phyloP scores from a whole-genome alignment of 2,888 invertebrate species.

The Machimus rusticus region DNA sequence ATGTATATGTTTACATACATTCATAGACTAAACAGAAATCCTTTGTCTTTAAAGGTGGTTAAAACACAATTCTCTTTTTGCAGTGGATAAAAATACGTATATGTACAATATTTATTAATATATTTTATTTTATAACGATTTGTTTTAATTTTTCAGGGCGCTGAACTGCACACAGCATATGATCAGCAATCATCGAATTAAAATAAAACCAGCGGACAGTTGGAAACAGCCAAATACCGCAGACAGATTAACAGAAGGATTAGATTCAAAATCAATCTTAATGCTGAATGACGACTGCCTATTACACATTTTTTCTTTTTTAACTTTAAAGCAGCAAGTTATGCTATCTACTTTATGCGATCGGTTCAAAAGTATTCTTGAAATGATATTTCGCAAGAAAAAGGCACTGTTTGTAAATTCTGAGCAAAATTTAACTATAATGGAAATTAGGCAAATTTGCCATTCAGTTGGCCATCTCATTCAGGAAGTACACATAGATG shows the following conservation, averaged over 20 bases:
- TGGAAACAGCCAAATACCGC: constrained; percentile 43
- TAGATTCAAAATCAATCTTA: constrained; percentile 4
- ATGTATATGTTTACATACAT: too few species aligned
- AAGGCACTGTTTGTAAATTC: constrained; percentile 38
- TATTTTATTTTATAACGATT: too few species aligned
- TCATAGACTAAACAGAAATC: too few species aligned
- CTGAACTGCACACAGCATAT: background rate
- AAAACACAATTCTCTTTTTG: too few species aligned
- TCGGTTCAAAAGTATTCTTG: constrained; percentile 39
- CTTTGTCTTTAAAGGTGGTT: too few species aligned
- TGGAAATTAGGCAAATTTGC: constrained; percentile 39
- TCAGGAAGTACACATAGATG: constrained; percentile 8
- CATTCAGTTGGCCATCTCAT: constrained; percentile 34
- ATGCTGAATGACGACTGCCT: constrained; percentile 47
- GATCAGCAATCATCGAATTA: background rate
- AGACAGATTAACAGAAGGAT: background rate
- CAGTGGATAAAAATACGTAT: too few species aligned
- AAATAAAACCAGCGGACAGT: constrained; percentile 41
- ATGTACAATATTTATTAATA: too few species aligned
- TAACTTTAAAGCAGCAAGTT: constrained; percentile 39
- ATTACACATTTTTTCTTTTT: constrained; percentile 45
- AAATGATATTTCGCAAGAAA: constrained; percentile 36
- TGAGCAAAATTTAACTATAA: constrained; percentile 38
- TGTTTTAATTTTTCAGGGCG: constrained; percentile 23
- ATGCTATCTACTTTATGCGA: constrained; percentile 35